Base-by-base conservation (phyloP, 1,140 invertebrate genomes). In the Drosophila erecta region DNA sequence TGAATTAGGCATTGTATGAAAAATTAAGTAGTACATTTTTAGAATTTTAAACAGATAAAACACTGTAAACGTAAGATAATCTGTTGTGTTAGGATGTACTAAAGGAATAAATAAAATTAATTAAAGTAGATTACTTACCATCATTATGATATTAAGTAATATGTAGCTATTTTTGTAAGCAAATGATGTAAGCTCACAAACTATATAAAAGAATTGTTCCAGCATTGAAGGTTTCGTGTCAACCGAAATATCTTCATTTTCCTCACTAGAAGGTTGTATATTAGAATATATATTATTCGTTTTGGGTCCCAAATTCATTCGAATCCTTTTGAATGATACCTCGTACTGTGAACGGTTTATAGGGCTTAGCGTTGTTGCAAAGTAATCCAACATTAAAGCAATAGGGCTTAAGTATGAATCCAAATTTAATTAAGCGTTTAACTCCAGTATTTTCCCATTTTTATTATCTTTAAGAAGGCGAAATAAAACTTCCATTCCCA, bases 111-210 rank as follows among this genome's bases (percentile, higher is more conserved):
- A 30, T 27, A 30, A 30, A 10, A 8, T 2, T 8, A 30, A 10
- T 37, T 14, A 44, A 44, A 15, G 2, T 3, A 43, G 17, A 11
- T 15, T 55, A 92, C 93, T 94, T 93, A 96, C 97, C 97, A 98
- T 98, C 97, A 98, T 98, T 15, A 96, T 95, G 54, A 98, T 97
- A 78, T 97, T 96, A 1, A 97, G 96, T 8, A 95, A 95, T 53
- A 98, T 95, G 90, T 98, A 98, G 40, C 96, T 97, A 30, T 97
- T 96, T 81, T 95, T 95, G 67, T 96, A 95, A 51, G 97, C 94
- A 41, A 96, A 92, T 67, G 95, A 94, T 15, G 95, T 93, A 4
- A 96, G 89, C 30, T 95, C 94, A 56, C 94, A 94, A 12, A 96
- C 78, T 37, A 94, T 94, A 92, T 94, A 94, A 35, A 95, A 92